Conservation (phyloP, 2,113 vertebrate species). For the Morone chrysops region DNA sequence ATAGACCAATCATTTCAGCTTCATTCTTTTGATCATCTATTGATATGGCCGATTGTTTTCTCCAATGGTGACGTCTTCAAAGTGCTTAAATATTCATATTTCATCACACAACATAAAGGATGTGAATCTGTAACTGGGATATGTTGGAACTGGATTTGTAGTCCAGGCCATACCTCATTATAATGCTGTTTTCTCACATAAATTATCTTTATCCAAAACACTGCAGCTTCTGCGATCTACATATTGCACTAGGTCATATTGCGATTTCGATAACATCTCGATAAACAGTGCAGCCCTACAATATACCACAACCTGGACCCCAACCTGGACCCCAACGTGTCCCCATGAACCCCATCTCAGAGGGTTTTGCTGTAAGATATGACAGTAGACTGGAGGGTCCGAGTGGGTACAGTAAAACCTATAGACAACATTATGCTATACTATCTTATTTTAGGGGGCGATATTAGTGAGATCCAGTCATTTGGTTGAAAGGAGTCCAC, state of each 20-base stretch:
- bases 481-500: background rate
- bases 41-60: no score
- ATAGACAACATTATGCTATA: background rate
- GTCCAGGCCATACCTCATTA: no score
- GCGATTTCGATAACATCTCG: no score
- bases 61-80: background rate
- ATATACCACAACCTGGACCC: background rate
- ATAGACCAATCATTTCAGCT: background rate
- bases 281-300: no score
- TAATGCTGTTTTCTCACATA: no score
- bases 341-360: background rate
- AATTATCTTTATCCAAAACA: no score
- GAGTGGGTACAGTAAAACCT: background rate
- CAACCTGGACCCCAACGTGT: background rate
- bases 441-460: background rate
- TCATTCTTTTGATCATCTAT: background rate
- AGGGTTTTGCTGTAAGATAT: conserved; percentile 4
- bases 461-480: background rate
- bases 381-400: conserved; percentile 10
- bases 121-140: no score
- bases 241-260: no score
- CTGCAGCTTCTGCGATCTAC: no score
- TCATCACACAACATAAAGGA: background rate
- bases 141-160: no score
- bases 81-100: background rate